A percentile compares a stretch with the other conserved stretches of the same genome.
Conservation (phyloP, 2,113 vertebrate species). For the Paraplagusia blochii region DNA sequence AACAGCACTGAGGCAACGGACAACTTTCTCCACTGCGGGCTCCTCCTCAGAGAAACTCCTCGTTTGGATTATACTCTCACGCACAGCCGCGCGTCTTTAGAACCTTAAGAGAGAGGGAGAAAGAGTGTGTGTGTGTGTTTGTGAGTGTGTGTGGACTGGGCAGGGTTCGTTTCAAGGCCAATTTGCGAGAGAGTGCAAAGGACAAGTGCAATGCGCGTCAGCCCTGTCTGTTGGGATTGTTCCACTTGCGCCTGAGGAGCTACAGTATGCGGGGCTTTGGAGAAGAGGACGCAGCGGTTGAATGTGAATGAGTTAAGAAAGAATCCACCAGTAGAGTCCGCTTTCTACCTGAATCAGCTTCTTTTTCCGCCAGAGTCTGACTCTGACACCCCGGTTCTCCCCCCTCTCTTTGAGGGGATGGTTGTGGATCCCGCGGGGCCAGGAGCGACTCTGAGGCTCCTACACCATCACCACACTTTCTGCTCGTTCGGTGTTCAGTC, state of each 20-base stretch:
- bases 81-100: slow-evolving; percentile 5
- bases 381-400: slow-evolving; percentile 66
- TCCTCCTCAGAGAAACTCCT: slow-evolving; percentile 43
- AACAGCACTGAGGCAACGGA: slow-evolving; percentile 52
- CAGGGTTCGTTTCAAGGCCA: slow-evolving; percentile 24
- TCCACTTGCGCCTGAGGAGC: slow-evolving; percentile 76
- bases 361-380: slow-evolving; percentile 31
- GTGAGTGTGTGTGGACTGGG: slow-evolving; percentile 9
- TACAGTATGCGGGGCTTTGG: slow-evolving; percentile 37
- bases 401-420: slow-evolving; percentile 84
- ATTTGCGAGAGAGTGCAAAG: slow-evolving; percentile 33
- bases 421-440: slow-evolving; percentile 83
- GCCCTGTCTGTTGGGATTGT: slow-evolving; percentile 73
- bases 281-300: slow-evolving; percentile 47
- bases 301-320: slow-evolving; percentile 36
- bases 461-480: slow-evolving; percentile 73
- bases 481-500: slow-evolving; percentile 75
- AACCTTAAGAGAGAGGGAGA: slow-evolving; percentile 8
- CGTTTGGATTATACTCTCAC: slow-evolving; percentile 61
- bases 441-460: slow-evolving; percentile 90
- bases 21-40: slow-evolving; percentile 39
- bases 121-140: slow-evolving; percentile 3
- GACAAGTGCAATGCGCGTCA: slow-evolving; percentile 65
- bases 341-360: slow-evolving; percentile 32
- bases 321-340: slow-evolving; percentile 33